Evolutionary conservation across 2,888 invertebrate genomes (phyloP), one percentile per base, ranked within the genome.

Genomic region (Phytoseiulus persimilis): DNA sequence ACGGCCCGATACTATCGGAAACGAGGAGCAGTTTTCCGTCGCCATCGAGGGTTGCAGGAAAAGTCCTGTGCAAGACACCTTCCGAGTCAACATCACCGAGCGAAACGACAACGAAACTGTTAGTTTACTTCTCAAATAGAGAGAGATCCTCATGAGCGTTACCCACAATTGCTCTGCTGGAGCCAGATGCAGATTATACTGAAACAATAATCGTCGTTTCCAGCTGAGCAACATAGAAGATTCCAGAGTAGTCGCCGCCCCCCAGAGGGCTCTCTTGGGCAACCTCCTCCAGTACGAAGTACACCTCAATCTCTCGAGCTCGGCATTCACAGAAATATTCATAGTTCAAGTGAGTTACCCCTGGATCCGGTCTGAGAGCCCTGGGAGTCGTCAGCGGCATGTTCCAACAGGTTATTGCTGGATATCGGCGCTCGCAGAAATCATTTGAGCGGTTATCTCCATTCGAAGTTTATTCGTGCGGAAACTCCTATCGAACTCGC

Each of bases 91-190:
- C 83, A 89, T 91, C 6, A 90, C 90, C 28, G 84, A 90, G 0
- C 90, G 91, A 90, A 90, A 90, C n/a, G 89, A 90, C 23, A 91
- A 91, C 83, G 89, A 90, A n/a, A 90, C 90, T 89, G 91, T 90
- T 45, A 87, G 84, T 83, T 14, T 28, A 23, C 84, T 89, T n/a
- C 39, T 9, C 39, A 9, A 39, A 39, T n/a, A 39, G 39, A 39
- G 39, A 39, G 9, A 39, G 3, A 39, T 39, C 9, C 39, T 3
- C 39, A 3, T 39, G 39, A 6, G 39, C 39, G 9, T 9, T 39
- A 3, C 39, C 5, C 3, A 6, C 39, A 39, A 39, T 3, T 39
- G 9, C n/a, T 39, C 39, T 39, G 3, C 9, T 39, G 39, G 39
- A 39, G 9, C 39, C 9, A 39, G 39, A 6, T 39, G 3, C 39